Evolutionary conservation across 2,113 vertebrate genomes (phyloP).

Genomic region (Polyodon spathula): DNA sequence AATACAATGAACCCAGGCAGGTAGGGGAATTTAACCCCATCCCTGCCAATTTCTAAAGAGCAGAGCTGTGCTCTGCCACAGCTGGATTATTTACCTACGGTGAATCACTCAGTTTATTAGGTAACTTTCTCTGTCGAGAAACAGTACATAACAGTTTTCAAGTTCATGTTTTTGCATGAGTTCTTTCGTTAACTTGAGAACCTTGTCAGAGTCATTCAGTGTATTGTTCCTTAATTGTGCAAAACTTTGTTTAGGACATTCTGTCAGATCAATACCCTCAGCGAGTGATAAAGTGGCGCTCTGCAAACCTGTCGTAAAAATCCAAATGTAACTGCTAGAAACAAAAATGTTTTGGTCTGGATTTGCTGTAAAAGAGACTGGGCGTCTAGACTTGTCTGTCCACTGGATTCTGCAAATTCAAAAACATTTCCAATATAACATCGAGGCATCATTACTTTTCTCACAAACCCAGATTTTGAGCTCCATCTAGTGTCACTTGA

Average conservation of each 20-base stretch:
- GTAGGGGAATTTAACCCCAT: too few relatives aligned
- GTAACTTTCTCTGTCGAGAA: constrained; percentile 12
- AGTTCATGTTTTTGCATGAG: constrained; percentile 13
- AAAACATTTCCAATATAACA: constrained; percentile 8
- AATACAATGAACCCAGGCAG: too few relatives aligned
- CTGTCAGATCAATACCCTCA: constrained; percentile 14
- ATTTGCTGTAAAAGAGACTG: constrained; percentile 11
- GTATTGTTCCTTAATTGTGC: constrained; percentile 9
- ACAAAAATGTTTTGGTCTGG: constrained; percentile 7
- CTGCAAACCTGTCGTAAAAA: constrained; percentile 4
- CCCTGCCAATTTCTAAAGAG: too few relatives aligned
- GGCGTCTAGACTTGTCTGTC: background rate
- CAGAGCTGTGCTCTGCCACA: too few relatives aligned
- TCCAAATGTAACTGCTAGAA: constrained; percentile 7
- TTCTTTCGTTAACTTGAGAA: background rate
- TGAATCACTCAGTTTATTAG: constrained; percentile 9
- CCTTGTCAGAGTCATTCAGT: constrained; percentile 8
- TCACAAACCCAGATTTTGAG: constrained; percentile 13
- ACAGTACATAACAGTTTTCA: constrained; percentile 4
- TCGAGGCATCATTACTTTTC: constrained; percentile 8
- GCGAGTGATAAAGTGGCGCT: constrained; percentile 7
- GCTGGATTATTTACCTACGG: background rate
- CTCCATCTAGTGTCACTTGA: constrained; percentile 7
- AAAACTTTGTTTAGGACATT: constrained; percentile 11
- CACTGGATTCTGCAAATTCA: constrained; percentile 11